These are phyloP conservation scores for Chironomus striatipennis DNA, from an alignment of 1,140 invertebrate species.

Conservation along the genomic window DNA sequence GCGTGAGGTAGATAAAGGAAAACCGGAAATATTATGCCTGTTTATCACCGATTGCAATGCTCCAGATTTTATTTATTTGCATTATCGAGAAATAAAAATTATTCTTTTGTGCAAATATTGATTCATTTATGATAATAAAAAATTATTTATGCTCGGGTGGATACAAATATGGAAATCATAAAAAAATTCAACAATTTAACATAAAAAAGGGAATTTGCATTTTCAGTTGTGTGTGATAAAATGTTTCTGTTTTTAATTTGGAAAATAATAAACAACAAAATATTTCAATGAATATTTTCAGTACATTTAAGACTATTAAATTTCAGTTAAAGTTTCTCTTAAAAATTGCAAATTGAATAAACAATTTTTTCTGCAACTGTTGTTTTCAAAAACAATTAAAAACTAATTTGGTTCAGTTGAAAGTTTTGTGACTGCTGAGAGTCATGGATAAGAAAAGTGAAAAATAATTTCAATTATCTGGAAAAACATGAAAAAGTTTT, in stretches of 20 bases:
- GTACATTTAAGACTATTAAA: background rate
- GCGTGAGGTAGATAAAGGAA: background rate
- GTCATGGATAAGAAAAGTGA: background rate
- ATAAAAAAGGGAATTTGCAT: no score
- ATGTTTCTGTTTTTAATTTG: background rate
- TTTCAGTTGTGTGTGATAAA: background rate
- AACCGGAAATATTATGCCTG: background rate
- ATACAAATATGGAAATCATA: no score
- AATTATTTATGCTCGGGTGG: no score
- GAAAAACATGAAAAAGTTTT: slow-evolving; percentile 1
- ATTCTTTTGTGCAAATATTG: no score
- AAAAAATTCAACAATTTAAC: background rate
- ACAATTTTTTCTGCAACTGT: background rate
- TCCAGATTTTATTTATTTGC: background rate
- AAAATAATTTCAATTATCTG: background rate
- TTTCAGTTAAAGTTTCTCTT: background rate
- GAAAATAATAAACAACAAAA: background rate
- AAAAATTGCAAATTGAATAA: background rate
- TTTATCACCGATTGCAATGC: background rate
- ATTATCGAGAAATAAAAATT: no score
- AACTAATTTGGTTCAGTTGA: background rate
- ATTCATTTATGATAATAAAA: no score
- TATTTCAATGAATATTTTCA: background rate
- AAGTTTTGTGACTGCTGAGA: background rate
- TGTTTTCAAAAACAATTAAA: background rate